phyloP scores from a whole-genome alignment of 2,888 invertebrate genomes.

The Cinara cedri region DNA sequence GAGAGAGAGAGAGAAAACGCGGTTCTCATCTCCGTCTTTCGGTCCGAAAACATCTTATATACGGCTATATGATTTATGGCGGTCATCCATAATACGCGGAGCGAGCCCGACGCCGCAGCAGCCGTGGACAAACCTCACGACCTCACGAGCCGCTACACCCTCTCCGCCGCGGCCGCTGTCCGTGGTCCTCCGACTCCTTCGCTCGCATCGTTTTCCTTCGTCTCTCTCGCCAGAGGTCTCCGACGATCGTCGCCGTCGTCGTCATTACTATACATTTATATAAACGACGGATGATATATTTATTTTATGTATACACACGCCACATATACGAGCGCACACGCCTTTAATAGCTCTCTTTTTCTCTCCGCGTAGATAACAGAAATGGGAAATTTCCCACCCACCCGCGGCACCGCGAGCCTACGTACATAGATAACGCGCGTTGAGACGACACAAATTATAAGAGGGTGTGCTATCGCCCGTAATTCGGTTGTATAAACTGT shows the following conservation, averaged over 20 bases:
- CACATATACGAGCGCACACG: too few species aligned
- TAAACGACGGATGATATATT: constrained; percentile 12
- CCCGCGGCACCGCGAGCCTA: background rate
- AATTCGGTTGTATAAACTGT: too few species aligned
- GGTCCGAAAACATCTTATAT: constrained; percentile 31
- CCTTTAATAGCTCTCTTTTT: too few species aligned
- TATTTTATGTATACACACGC: background rate
- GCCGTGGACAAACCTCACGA: constrained; percentile 51
- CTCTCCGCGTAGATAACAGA: background rate
- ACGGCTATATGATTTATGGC: constrained; percentile 58
- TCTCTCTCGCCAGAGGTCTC: too few species aligned
- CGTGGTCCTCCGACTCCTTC: background rate
- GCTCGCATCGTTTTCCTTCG: background rate
- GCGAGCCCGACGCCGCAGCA: constrained; percentile 9
- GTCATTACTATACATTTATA: constrained; percentile 19
- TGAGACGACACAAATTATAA: too few species aligned
- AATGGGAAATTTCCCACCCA: constrained; percentile 5
- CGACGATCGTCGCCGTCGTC: background rate
- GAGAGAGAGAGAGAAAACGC: constrained; percentile 23
- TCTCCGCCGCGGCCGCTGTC: constrained; percentile 11
- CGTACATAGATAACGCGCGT: background rate
- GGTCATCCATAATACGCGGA: constrained; percentile 59
- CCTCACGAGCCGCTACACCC: constrained; percentile 25
- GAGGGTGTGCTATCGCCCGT: too few species aligned
- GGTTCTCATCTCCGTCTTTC: background rate